Percentiles rank a stretch among this genome's conserved stretches.
Evolutionary conservation across 2,113 vertebrate genomes (phyloP).

Genomic region (Neotragus pygmaeus): DNA sequence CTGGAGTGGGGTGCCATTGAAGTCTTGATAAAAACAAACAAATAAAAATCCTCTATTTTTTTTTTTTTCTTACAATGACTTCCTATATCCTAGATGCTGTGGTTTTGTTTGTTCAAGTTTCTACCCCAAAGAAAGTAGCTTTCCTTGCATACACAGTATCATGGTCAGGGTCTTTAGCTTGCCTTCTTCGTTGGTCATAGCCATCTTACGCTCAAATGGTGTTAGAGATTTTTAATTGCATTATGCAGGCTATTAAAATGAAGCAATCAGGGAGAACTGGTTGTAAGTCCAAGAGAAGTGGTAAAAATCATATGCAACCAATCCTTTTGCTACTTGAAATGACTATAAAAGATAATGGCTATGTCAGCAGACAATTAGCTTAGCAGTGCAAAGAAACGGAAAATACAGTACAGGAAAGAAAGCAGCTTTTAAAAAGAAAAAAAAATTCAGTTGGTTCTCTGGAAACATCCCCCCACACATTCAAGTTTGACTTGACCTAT

Average conservation of each 20-base stretch:
- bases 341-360: slow-evolving; percentile 50
- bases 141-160: neutral
- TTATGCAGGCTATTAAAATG: slow-evolving; percentile 18
- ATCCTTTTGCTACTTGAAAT: slow-evolving; percentile 25
- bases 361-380: slow-evolving; percentile 39
- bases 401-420: neutral
- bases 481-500: neutral
- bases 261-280: slow-evolving; percentile 25
- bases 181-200: neutral
- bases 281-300: slow-evolving; percentile 10
- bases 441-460: neutral
- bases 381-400: neutral
- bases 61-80: neutral
- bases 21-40: neutral
- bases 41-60: neutral
- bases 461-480: neutral
- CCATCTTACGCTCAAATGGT: neutral
- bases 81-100: neutral
- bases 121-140: neutral
- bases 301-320: slow-evolving; percentile 30
- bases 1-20: too few relatives aligned
- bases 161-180: neutral
- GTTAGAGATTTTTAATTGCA: neutral
- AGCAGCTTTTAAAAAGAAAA: neutral
- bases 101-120: neutral